Evolutionary conservation across 2,797 vertebrate genomes (phyloP).

Genomic region (Chrosomus eos): DNA sequence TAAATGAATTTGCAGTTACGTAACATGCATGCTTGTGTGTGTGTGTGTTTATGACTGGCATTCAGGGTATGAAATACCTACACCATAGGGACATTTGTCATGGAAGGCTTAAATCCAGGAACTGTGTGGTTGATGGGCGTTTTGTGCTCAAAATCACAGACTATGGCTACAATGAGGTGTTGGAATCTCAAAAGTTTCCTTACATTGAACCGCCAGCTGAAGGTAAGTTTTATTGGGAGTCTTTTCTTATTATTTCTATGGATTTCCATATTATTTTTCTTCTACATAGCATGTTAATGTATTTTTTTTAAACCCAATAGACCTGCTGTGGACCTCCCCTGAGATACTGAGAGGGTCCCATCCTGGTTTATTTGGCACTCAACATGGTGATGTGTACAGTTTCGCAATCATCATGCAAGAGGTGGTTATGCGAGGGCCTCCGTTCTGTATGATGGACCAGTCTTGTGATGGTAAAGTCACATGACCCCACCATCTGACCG

Average conservation of each 20-base stretch:
- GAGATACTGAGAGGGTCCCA: constrained; percentile 74
- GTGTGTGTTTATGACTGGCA: constrained; percentile 31
- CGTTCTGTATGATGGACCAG: constrained; percentile 79
- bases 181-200: constrained; percentile 75
- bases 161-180: constrained; percentile 75
- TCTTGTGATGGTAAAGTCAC: constrained; percentile 67
- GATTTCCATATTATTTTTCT: background rate
- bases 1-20: background rate
- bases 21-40: background rate
- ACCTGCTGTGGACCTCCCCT: constrained; percentile 81
- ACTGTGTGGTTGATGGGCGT: constrained; percentile 82
- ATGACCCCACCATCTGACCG: background rate
- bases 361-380: constrained; percentile 66
- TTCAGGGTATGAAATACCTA: constrained; percentile 82
- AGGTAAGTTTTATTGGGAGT: constrained; percentile 61
- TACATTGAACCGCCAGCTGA: constrained; percentile 68
- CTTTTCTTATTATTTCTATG: background rate
- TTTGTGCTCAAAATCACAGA: constrained; percentile 82
- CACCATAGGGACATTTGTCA: constrained; percentile 76
- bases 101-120: constrained; percentile 78
- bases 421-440: constrained; percentile 78
- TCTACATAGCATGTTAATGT: background rate
- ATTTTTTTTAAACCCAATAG: constrained; percentile 62
- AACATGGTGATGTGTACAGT: constrained; percentile 77
- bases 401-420: constrained; percentile 84